phyloP scores from a whole-genome alignment of 2,888 invertebrate species.

The Meganola albula region DNA sequence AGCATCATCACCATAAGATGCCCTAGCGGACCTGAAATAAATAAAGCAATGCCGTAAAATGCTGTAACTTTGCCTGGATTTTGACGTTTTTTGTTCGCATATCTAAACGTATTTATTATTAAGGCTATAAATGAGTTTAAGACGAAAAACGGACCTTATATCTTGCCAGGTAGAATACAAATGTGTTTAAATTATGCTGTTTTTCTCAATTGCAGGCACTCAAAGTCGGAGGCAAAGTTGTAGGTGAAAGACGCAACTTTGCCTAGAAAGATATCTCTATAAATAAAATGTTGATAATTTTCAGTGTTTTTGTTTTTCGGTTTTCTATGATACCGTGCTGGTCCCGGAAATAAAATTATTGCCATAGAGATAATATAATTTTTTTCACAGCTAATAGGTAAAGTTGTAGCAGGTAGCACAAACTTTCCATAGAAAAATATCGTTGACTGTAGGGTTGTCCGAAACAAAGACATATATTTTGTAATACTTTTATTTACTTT shows the following conservation, averaged over 20 bases:
- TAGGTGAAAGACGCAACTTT: conserved; percentile 18
- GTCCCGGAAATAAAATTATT: no score
- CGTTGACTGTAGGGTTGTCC: background rate
- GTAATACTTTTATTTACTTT: no score
- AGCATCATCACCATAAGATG: background rate
- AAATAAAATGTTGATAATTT: background rate
- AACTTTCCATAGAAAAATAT: no score
- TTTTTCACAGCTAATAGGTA: background rate
- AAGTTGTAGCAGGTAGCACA: background rate
- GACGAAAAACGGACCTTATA: background rate
- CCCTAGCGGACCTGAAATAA: background rate
- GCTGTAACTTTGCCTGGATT: no score
- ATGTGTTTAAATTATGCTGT: no score
- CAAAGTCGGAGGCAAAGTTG: background rate
- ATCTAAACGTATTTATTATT: no score
- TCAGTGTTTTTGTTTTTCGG: no score
- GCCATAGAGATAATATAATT: background rate
- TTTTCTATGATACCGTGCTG: no score
- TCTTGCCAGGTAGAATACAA: no score
- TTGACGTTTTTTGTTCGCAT: no score
- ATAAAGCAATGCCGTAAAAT: background rate
- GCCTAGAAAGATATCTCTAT: background rate
- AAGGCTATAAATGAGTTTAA: background rate
- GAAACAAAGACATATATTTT: background rate
- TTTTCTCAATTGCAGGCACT: background rate